Percentiles rank a stretch among this genome's conserved stretches.
Evolutionary conservation across 2,797 vertebrate genomes (phyloP).

Genomic region (Catamblyrhynchus diadema): DNA sequence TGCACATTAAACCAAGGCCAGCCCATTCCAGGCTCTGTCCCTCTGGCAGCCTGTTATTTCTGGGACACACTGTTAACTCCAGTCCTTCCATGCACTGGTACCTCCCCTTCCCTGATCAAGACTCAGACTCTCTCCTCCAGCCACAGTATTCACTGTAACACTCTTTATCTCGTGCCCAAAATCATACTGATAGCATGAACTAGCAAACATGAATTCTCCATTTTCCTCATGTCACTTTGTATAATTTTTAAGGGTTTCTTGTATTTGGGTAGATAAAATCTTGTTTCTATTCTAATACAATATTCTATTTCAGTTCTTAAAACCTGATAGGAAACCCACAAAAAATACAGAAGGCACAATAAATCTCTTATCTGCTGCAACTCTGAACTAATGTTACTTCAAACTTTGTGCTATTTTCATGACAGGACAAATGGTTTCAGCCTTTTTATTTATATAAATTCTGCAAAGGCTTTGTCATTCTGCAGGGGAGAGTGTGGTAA

Average conservation of each 20-base stretch:
- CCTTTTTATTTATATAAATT: background rate
- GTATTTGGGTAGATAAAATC: background rate
- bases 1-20: background rate
- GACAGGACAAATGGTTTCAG: background rate
- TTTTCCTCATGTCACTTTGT: accelerated
- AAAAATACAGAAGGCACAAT: background rate
- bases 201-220: background rate
- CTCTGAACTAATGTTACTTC: background rate
- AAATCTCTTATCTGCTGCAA: background rate
- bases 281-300: background rate
- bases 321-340: background rate
- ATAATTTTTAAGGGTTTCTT: background rate
- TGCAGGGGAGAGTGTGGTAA: background rate
- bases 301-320: background rate
- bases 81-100: background rate
- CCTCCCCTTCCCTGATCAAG: background rate
- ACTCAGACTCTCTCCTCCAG: background rate
- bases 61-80: background rate
- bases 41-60: background rate
- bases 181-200: background rate
- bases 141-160: background rate
- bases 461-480: background rate
- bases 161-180: background rate
- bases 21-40: background rate
- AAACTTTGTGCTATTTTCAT: background rate